Evolutionary conservation across 2,888 invertebrate species (phyloP).

Genomic region (Caenorhabditis doughertyi): DNA sequence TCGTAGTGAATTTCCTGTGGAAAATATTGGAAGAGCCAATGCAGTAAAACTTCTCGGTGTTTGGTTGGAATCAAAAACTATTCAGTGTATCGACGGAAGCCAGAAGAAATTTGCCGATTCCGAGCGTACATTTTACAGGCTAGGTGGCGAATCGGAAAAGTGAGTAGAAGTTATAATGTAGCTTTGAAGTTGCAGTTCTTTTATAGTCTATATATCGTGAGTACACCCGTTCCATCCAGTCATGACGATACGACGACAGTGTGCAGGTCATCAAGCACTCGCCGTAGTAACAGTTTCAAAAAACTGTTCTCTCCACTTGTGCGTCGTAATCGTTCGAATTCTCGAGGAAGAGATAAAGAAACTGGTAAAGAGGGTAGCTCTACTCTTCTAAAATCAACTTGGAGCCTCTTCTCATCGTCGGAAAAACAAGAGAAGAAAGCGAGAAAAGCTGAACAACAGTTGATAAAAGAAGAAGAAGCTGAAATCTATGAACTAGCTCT

Average conservation of each 20-base stretch:
- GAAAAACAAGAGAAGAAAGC: conserved; percentile 55
- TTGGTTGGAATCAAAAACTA: conserved; percentile 50
- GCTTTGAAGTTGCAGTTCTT: neutral
- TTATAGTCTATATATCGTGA: conserved; percentile 49
- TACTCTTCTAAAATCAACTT: conserved; percentile 56
- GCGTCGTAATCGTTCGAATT: conserved; percentile 60
- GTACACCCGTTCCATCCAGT: conserved; percentile 33
- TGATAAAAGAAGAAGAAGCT: conserved; percentile 61
- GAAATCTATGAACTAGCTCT: conserved; percentile 59
- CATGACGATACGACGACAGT: conserved; percentile 28
- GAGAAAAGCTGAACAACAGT: conserved; percentile 43
- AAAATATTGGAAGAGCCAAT: conserved; percentile 53
- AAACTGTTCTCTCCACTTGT: conserved; percentile 56
- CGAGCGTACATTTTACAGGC: conserved; percentile 43
- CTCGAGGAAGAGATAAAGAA: conserved; percentile 56
- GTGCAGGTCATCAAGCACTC: conserved; percentile 33
- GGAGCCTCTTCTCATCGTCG: conserved; percentile 55
- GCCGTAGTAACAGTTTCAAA: conserved; percentile 63
- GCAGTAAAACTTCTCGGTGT: conserved; percentile 57
- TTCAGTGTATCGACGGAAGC: conserved; percentile 13
- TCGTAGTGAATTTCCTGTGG: conserved; percentile 40
- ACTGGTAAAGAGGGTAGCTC: conserved; percentile 36
- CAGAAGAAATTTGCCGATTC: conserved; percentile 51
- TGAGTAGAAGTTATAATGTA: neutral
- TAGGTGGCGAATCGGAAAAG: conserved; percentile 48